Percentiles rank a stretch among this genome's conserved stretches.
These are phyloP conservation scores for Pogonomyrmex californicus DNA, from an alignment of 1,140 invertebrate genomes.

Conservation along the genomic window DNA sequence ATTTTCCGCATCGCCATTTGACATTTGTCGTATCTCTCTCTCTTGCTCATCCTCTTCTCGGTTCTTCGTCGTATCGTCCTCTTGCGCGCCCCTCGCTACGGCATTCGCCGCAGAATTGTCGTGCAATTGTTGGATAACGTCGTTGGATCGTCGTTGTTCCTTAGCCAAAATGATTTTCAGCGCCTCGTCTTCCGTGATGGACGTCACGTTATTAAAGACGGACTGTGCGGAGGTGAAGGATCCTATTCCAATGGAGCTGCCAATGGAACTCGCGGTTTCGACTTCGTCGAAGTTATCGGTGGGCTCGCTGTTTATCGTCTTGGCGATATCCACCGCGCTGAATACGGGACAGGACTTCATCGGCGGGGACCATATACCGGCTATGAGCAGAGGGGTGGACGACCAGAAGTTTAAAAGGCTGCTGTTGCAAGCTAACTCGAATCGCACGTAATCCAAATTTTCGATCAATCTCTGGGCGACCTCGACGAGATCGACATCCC, in stretches of 20 bases:
- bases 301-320: conserved; percentile 88
- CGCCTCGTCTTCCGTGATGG: conserved; percentile 88
- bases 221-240: conserved; percentile 82
- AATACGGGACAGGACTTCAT: conserved; percentile 90
- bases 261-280: conserved; percentile 83
- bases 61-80: conserved; percentile 45
- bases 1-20: conserved; percentile 68
- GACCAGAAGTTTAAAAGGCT: conserved; percentile 96
- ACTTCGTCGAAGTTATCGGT: conserved; percentile 80
- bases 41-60: conserved; percentile 44
- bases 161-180: conserved; percentile 89
- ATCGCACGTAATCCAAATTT: conserved; percentile 93
- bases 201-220: conserved; percentile 78
- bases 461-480: conserved; percentile 92
- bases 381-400: conserved; percentile 93
- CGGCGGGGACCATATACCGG: conserved; percentile 94
- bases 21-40: conserved; percentile 30
- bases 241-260: conserved; percentile 77
- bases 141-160: neutral
- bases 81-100: conserved; percentile 63
- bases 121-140: conserved; percentile 4
- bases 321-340: conserved; percentile 91
- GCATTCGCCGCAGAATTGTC: conserved; percentile 10
- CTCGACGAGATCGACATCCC: conserved; percentile 93
- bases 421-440: conserved; percentile 95